These are phyloP conservation scores for Dipus sagitta DNA, from an alignment of 2,797 vertebrate genomes.

Conservation along the genomic window DNA sequence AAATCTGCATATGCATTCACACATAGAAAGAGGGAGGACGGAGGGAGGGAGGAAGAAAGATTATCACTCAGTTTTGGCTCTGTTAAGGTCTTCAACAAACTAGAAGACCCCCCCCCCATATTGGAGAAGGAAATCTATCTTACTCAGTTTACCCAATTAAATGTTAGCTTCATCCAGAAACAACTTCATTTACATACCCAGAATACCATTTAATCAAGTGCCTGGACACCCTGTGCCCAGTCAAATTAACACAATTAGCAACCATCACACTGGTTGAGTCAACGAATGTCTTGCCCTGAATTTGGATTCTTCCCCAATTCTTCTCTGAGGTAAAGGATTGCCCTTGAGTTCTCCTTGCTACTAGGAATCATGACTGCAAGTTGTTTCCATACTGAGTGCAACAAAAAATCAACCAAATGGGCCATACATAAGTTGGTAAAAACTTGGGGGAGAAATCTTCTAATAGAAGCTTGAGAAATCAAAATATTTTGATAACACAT, in stretches of 20 bases:
- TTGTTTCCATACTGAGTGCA: slow-evolving; percentile 23
- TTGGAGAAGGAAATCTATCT: background rate
- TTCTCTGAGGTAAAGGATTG: slow-evolving; percentile 64
- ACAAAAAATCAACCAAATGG: slow-evolving; percentile 59
- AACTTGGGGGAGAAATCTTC: slow-evolving; percentile 6
- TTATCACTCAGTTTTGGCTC: background rate
- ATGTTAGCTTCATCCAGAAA: background rate
- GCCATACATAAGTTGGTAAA: slow-evolving; percentile 59
- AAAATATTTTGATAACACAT: slow-evolving; percentile 13
- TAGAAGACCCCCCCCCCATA: no score
- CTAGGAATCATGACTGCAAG: background rate
- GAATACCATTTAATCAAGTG: background rate
- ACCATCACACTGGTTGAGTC: slow-evolving; percentile 12
- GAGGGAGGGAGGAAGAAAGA: background rate
- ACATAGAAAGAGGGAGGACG: background rate
- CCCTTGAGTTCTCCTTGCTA: background rate
- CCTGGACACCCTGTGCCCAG: background rate
- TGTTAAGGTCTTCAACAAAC: background rate
- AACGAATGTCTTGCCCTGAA: slow-evolving; percentile 85
- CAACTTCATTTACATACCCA: background rate
- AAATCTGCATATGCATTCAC: background rate
- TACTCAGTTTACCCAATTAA: background rate
- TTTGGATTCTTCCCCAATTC: slow-evolving; percentile 91
- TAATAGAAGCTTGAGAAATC: background rate
- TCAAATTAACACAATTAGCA: background rate